Evolutionary conservation across 2,113 vertebrate species (phyloP).

Genomic region (Emydocephalus ijimae): DNA sequence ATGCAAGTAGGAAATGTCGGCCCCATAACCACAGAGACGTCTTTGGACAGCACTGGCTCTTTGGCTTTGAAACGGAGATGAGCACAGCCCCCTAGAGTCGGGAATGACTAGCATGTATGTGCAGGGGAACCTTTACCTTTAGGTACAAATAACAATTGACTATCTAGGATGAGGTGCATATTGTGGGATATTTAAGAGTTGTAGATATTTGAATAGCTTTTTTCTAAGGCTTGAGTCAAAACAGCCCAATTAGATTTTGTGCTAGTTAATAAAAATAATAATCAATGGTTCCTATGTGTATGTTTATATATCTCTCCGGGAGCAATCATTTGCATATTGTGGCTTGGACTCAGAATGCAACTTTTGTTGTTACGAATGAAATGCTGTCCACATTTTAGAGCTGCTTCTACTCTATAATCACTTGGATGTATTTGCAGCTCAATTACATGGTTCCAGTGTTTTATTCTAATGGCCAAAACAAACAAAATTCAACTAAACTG

Average conservation of each 20-base stretch:
- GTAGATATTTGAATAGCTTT: constrained; percentile 12
- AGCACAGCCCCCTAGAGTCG: no score
- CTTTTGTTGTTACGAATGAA: neutral
- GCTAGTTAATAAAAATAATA: neutral
- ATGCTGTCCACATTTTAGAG: neutral
- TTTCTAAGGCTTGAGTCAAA: neutral
- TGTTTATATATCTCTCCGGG: neutral
- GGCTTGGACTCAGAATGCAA: no score
- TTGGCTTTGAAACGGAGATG: no score
- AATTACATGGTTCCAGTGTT: neutral
- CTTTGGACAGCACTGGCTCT: no score
- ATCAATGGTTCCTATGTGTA: neutral
- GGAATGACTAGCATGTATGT: no score
- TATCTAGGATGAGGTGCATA: neutral
- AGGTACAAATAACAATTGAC: neutral
- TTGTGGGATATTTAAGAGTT: neutral
- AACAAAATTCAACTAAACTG: neutral
- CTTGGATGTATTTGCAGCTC: constrained; percentile 16
- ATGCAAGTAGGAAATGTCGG: no score
- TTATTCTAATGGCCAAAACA: neutral
- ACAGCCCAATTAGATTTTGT: neutral
- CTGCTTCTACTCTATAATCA: neutral
- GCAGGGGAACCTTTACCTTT: no score
- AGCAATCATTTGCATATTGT: neutral
- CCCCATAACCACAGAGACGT: no score